Base-by-base conservation (phyloP, 2,797 vertebrate genomes). In the Anguilla obscura region DNA sequence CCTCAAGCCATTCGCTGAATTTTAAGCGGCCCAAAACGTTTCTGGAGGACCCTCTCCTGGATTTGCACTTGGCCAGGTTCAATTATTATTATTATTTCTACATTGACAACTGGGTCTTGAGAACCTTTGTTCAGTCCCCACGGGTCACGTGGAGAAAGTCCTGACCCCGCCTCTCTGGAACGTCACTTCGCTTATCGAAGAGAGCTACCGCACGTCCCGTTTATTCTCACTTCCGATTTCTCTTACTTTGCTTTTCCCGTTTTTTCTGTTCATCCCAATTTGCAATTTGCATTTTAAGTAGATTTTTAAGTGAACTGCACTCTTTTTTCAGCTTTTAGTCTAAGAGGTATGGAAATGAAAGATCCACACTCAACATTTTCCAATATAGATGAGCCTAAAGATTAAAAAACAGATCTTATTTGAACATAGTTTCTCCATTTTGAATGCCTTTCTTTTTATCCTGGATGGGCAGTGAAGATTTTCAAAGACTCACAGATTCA, bases 1-100 rank as follows among this genome's bases (percentile, higher is more conserved):
- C 89, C n/a, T 36, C 74, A 85, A 2, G 0, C 82, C 85, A 56
- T 82, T 92, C 50, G 48, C 93, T 93, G 94, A 95, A 94, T 95
- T 94, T 94, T 94, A 93, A 94, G 92, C 76, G 88, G 90, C 88
- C 69, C 85, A 21, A 8, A 40, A 66, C 83, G 76, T 85, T 85
- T 4, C 76, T 52, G 40, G 14, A 21, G 56, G 58, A 33, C 79
- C 40, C 56, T 66, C 24, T 3, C 40, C 18, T 33, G 4, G 56
- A 24, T 66, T 33, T 87, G 50, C 74, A 33, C 12, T 60, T 27
- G 36, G 21, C 50, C 4, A 5, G 27, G 16, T 2, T 2, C 9
- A 10, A 12, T 71, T 71, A 8, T 71, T 48, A 66, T 85, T 85
- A 10, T 52, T 52, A 52, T 87, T 88, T 40, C 83, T 85, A 52